These are phyloP conservation scores for Myotis lucifugus DNA, from an alignment of 2,113 vertebrate genomes.

Conservation along the genomic window DNA sequence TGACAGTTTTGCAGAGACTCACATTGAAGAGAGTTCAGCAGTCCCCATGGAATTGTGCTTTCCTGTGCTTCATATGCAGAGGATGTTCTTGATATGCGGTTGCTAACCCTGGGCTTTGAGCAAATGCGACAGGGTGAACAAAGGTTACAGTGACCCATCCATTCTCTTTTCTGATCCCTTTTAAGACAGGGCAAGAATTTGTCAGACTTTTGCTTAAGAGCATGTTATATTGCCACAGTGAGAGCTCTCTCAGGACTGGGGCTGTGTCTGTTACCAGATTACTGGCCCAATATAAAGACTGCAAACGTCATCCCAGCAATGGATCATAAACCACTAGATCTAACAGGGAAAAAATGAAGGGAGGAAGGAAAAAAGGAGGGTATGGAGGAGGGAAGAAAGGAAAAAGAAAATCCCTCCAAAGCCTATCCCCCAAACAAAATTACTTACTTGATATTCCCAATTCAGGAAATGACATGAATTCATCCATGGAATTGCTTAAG, in stretches of 20 bases:
- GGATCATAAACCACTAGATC: neutral
- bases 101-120: constrained; percentile 31
- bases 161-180: neutral
- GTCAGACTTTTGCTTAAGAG: constrained; percentile 34
- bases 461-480: constrained; percentile 3
- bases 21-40: neutral
- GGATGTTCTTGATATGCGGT: neutral
- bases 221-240: neutral
- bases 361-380: no score
- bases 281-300: neutral
- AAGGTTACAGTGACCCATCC: constrained; percentile 44
- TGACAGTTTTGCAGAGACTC: neutral
- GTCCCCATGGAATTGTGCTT: neutral
- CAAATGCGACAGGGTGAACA: constrained; percentile 19
- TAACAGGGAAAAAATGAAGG: neutral
- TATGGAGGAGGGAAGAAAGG: rapidly evolving
- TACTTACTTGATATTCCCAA: neutral
- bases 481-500: neutral
- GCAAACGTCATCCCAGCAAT: neutral
- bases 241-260: neutral
- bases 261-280: constrained; percentile 28
- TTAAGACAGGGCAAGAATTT: constrained; percentile 35
- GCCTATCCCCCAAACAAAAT: neutral
- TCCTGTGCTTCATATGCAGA: neutral
- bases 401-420: neutral